Conservation (phyloP, 2,888 invertebrate genomes). For the Agrenia bidenticulata region DNA sequence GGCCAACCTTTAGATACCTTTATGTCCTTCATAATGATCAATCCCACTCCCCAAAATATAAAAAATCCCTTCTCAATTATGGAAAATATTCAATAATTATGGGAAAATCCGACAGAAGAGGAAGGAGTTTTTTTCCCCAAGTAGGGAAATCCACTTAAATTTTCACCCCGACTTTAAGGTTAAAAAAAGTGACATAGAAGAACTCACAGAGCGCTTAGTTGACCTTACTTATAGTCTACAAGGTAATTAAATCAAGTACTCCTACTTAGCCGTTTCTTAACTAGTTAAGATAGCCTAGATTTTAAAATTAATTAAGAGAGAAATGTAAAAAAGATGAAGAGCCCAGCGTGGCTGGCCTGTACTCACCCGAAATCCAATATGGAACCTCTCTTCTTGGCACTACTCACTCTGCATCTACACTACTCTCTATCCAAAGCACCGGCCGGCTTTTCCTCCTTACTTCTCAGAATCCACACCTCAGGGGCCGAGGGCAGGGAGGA, state of each 20-base stretch:
- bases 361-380: slow-evolving; percentile 46
- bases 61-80: no score
- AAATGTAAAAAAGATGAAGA: slow-evolving; percentile 36
- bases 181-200: neutral
- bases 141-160: no score
- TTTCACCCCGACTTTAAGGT: no score
- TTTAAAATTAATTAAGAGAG: slow-evolving; percentile 21
- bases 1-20: no score
- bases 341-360: slow-evolving; percentile 46
- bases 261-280: neutral
- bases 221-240: neutral
- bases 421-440: slow-evolving; percentile 1
- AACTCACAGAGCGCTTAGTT: neutral
- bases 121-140: no score
- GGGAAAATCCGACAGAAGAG: no score
- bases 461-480: slow-evolving; percentile 22
- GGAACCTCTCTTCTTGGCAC: slow-evolving; percentile 25
- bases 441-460: slow-evolving; percentile 33
- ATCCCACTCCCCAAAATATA: no score
- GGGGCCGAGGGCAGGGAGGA: neutral
- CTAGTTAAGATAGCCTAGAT: slow-evolving; percentile 17
- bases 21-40: no score
- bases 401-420: neutral
- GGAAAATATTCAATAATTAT: no score
- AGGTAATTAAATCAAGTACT: neutral